Evolutionary conservation across 2,888 invertebrate genomes (phyloP), one percentile per base, ranked within the genome.

Genomic region (Julus scandinavius): DNA sequence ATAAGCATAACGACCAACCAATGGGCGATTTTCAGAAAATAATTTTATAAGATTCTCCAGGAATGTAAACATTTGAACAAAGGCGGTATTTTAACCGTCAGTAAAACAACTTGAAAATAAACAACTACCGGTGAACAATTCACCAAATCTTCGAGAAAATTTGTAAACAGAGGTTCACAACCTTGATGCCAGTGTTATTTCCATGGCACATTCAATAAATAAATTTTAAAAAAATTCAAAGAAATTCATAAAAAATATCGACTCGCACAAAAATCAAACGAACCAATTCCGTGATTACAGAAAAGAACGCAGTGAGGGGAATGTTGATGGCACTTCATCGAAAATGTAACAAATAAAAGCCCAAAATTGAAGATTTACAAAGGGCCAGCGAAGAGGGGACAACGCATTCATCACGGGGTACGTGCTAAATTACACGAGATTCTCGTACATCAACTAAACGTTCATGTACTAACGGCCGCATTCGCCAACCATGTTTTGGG

Each of bases 401-500:
- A 80, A 80, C 72, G 63, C 63, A 63, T 63, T n/a, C 63, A 63
- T 63, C 17, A 63, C n/a, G 63, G 11, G 29, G 5, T 20, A 72
- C 72, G 29, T 72, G 72, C 72, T 72, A 72, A 72, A 72, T 72
- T 72, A 72, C 72, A 72, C 72, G 72, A 72, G 20, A 72, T 72
- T 72, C 72, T 72, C 72, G 72, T 72, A 72, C 72, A 72, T 72
- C 72, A 72, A 72, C 72, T 72, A 72, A 72, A 72, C 72, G 72
- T 72, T 72, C 72, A 72, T 72, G 72, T 72, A 29, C 72, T 72
- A 72, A 72, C 72, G 29, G 2, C 15, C 80, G 38, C 80, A 80
- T 80, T 80, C 38, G 29, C 80, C 38, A 72, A 80, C 20, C 38
- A 29, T 38, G 38, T 38, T 80, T 80, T 9, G 9, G 38, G 20